Percentiles rank a stretch among this genome's conserved stretches.
phyloP scores from a whole-genome alignment of 2,797 vertebrate species.

The Podargus strigoides region DNA sequence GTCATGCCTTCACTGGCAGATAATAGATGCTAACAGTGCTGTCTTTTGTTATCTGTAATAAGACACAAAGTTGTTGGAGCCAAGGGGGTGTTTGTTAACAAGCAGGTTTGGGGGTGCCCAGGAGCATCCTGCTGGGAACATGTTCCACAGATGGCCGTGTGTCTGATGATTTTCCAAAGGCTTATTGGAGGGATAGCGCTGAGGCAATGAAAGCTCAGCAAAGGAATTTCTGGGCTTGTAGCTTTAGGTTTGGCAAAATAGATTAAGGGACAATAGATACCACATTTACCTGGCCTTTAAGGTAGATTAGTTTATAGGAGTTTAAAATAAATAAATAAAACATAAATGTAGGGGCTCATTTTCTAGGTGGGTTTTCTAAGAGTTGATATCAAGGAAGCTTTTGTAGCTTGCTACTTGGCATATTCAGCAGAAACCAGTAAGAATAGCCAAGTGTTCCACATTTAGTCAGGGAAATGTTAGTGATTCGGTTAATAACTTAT shows the following conservation, averaged over 20 bases:
- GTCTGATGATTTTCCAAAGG: background rate
- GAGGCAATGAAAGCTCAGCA: background rate
- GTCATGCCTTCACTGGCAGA: background rate
- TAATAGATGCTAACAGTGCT: background rate
- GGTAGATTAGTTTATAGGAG: background rate
- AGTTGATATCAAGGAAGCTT: background rate
- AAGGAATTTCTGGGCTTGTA: background rate
- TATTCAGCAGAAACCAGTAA: background rate
- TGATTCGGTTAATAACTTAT: background rate
- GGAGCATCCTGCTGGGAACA: background rate
- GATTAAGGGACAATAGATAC: background rate
- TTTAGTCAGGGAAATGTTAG: background rate
- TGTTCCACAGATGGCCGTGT: accelerated
- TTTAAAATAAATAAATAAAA: background rate
- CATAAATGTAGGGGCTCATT: background rate
- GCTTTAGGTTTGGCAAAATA: slow-evolving; percentile 6
- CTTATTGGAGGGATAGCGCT: background rate
- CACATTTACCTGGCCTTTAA: background rate
- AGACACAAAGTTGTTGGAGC: background rate
- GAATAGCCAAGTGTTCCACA: background rate
- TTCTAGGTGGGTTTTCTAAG: background rate
- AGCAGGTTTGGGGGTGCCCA: background rate
- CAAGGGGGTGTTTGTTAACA: background rate
- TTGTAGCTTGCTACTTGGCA: background rate
- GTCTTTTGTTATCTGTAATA: background rate